These are phyloP conservation scores for Nemurella pictetii DNA, from an alignment of 2,888 invertebrate species.

Conservation along the genomic window DNA sequence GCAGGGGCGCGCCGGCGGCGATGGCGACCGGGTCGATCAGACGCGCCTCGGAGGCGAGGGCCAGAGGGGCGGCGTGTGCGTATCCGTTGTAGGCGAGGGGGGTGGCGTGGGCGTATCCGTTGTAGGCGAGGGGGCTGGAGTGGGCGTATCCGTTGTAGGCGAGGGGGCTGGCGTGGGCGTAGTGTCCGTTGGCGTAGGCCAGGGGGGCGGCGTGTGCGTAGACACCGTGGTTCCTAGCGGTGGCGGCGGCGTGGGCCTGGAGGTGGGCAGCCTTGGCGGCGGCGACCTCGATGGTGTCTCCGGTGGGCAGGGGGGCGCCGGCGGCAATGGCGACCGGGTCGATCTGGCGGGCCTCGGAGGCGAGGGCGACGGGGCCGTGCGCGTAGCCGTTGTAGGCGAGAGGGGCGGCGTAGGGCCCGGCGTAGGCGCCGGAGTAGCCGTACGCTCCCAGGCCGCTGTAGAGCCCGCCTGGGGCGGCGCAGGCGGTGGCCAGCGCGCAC, in stretches of 20 bases:
- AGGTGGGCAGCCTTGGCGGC: constrained; percentile 59
- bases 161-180: constrained; percentile 44
- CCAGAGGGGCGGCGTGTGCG: background rate
- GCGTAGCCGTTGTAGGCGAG: constrained; percentile 30
- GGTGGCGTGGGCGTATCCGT: background rate
- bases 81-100: constrained; percentile 8
- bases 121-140: background rate
- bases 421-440: constrained; percentile 49
- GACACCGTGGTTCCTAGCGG: constrained; percentile 39
- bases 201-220: constrained; percentile 32
- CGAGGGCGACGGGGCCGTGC: constrained; percentile 55
- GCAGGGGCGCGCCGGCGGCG: constrained; percentile 18
- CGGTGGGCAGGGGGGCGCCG: constrained; percentile 42
- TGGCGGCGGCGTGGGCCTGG: constrained; percentile 56
- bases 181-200: constrained; percentile 36
- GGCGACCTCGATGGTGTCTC: constrained; percentile 55
- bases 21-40: background rate
- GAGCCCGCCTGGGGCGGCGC: constrained; percentile 50
- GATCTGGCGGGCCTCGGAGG: constrained; percentile 44
- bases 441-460: constrained; percentile 30
- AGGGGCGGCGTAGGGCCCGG: constrained; percentile 36
- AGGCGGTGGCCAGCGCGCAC: constrained; percentile 55
- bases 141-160: constrained; percentile 40
- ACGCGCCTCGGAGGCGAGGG: background rate
- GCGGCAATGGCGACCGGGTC: constrained; percentile 56